These are phyloP conservation scores for Hydropsyche tenuis DNA, from an alignment of 1,140 invertebrate species.

Conservation along the genomic window DNA sequence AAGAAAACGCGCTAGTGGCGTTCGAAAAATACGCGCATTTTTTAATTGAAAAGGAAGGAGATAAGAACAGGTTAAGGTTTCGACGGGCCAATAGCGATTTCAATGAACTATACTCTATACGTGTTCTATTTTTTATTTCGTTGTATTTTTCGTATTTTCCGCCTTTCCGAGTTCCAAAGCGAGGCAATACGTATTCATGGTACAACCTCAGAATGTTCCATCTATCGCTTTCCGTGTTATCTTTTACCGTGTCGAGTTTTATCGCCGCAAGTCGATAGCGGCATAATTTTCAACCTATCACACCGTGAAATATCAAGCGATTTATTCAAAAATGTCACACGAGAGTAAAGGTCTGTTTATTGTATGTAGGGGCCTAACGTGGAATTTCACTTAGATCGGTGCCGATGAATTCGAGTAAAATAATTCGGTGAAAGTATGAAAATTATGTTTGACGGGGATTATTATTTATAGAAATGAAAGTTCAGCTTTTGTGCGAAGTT, in stretches of 20 bases:
- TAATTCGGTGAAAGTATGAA: too few relatives aligned
- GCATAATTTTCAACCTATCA: constrained; percentile 12
- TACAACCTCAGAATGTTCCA: not conserved
- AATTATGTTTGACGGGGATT: too few relatives aligned
- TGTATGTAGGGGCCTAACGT: too few relatives aligned
- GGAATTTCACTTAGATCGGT: too few relatives aligned
- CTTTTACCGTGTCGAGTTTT: not conserved
- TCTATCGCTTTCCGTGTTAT: constrained; percentile 11
- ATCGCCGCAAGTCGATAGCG: constrained; percentile 6
- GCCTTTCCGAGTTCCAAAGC: not conserved
- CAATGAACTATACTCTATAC: not conserved
- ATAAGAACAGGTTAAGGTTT: constrained; percentile 2
- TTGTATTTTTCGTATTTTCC: too few relatives aligned
- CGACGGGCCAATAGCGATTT: not conserved
- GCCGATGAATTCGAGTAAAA: too few relatives aligned
- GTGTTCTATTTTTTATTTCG: not conserved
- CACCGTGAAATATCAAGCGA: constrained; percentile 18
- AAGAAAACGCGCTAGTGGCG: not conserved
- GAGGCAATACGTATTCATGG: constrained; percentile 1
- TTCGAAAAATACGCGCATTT: constrained; percentile 3
- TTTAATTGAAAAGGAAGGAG: constrained; percentile 19
- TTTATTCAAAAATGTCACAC: constrained; percentile 6
- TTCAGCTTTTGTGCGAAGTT: too few relatives aligned
- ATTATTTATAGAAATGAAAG: too few relatives aligned
- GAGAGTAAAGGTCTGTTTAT: too few relatives aligned